These are phyloP conservation scores for Temnothorax curvispinosus DNA, from an alignment of 1,140 invertebrate genomes.

Conservation along the genomic window DNA sequence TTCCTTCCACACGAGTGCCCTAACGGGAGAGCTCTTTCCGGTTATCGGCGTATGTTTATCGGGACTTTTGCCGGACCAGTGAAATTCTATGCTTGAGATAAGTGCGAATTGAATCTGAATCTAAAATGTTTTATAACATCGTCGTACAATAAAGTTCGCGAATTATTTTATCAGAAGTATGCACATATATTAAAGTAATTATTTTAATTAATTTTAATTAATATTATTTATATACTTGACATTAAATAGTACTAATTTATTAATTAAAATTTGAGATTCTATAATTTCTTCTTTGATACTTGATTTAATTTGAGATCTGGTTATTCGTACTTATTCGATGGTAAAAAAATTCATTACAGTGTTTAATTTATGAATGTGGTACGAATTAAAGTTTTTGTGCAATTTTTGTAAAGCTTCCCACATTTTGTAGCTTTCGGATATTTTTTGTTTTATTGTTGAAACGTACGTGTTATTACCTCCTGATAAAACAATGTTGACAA, in stretches of 20 bases:
- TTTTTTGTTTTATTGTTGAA: not conserved
- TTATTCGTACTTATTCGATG: not conserved
- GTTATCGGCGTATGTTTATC: constrained; percentile 34
- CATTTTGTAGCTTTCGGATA: not conserved
- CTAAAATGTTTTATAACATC: not conserved
- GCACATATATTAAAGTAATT: not conserved
- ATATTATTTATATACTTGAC: not conserved
- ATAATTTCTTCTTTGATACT: not conserved
- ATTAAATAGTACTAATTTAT: not conserved
- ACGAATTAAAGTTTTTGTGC: not conserved
- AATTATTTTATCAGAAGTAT: not conserved
- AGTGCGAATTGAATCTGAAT: constrained; percentile 19
- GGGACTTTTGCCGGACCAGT: not conserved
- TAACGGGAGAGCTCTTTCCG: constrained; percentile 8
- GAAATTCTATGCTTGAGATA: not conserved
- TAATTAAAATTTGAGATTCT: not conserved
- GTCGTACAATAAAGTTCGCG: not conserved
- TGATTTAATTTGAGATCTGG: not conserved
- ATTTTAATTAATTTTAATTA: not conserved
- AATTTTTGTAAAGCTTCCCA: not conserved
- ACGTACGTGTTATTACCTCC: not conserved
- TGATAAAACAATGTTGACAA: not conserved
- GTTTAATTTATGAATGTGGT: not conserved
- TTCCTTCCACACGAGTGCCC: constrained; percentile 29
- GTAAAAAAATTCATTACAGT: not conserved